Conservation (phyloP, 1,140 invertebrate species). For the Halictus rubicundus region DNA sequence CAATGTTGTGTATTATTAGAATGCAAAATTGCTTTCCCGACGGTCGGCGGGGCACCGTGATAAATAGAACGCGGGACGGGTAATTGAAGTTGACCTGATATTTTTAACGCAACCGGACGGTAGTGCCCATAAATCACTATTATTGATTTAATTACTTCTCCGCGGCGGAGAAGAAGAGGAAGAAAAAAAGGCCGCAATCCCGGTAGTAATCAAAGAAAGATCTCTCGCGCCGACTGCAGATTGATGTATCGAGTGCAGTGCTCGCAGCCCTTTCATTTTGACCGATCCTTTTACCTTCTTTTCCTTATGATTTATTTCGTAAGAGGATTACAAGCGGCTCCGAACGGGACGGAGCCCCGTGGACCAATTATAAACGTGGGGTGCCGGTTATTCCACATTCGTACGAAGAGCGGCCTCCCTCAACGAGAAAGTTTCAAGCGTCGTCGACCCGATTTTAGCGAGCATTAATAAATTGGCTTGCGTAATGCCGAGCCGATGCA, state of each 20-base stretch:
- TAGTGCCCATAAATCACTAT: constrained; percentile 53
- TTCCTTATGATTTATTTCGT: constrained; percentile 42
- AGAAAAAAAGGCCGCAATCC: neutral
- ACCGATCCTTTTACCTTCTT: constrained; percentile 41
- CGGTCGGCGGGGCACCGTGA: constrained; percentile 27
- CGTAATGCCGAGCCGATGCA: constrained; percentile 8
- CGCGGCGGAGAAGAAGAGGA: neutral
- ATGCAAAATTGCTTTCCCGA: constrained; percentile 34
- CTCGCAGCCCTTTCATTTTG: constrained; percentile 22
- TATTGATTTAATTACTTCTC: constrained; percentile 56
- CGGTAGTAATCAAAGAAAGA: constrained; percentile 40
- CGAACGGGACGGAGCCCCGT: neutral
- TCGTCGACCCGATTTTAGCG: constrained; percentile 33
- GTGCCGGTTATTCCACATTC: constrained; percentile 34
- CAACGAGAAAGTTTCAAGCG: constrained; percentile 25
- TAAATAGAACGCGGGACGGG: constrained; percentile 38
- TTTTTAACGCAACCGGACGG: constrained; percentile 33
- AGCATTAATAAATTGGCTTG: constrained; percentile 40
- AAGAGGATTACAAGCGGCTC: constrained; percentile 18
- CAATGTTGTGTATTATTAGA: constrained; percentile 22
- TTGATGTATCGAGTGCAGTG: constrained; percentile 34
- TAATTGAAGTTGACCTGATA: constrained; percentile 44
- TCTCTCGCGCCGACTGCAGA: constrained; percentile 40
- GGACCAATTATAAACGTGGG: constrained; percentile 26
- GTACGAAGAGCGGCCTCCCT: neutral